phyloP scores from a whole-genome alignment of 2,797 vertebrate species.

The Hyperoplus immaculatus region DNA sequence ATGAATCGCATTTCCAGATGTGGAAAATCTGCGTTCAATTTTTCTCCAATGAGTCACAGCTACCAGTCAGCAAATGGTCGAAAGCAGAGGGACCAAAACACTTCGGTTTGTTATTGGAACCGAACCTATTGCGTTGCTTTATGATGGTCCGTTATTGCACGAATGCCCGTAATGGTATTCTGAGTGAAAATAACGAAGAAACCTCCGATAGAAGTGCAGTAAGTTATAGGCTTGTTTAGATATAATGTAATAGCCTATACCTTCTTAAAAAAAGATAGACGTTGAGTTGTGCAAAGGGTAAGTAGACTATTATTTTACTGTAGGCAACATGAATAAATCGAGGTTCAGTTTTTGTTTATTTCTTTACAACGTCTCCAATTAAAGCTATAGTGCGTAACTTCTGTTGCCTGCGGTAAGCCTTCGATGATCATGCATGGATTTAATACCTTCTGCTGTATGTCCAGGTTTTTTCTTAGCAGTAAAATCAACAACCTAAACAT shows the following conservation, averaged over 20 bases:
- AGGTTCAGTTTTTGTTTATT: too few relatives aligned
- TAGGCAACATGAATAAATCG: background rate
- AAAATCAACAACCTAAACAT: too few relatives aligned
- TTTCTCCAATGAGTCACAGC: slow-evolving; percentile 19
- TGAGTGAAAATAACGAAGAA: background rate
- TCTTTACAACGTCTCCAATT: background rate
- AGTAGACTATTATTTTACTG: background rate
- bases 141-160: background rate
- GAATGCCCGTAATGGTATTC: background rate
- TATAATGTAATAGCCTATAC: slow-evolving; percentile 36
- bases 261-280: background rate
- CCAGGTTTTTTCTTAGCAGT: too few relatives aligned
- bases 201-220: background rate
- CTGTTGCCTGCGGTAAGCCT: too few relatives aligned
- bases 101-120: background rate
- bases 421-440: too few relatives aligned
- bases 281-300: background rate
- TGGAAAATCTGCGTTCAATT: slow-evolving; percentile 34
- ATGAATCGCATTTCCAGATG: slow-evolving; percentile 49
- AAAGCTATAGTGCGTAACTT: background rate
- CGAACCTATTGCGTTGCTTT: background rate
- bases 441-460: too few relatives aligned
- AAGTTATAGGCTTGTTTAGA: slow-evolving; percentile 18
- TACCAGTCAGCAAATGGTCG: background rate
- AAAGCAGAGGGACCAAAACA: background rate